A percentile compares a stretch with the other conserved stretches of the same genome.
phyloP scores from a whole-genome alignment of 2,888 invertebrate species.

The Halocaridina rubra region DNA sequence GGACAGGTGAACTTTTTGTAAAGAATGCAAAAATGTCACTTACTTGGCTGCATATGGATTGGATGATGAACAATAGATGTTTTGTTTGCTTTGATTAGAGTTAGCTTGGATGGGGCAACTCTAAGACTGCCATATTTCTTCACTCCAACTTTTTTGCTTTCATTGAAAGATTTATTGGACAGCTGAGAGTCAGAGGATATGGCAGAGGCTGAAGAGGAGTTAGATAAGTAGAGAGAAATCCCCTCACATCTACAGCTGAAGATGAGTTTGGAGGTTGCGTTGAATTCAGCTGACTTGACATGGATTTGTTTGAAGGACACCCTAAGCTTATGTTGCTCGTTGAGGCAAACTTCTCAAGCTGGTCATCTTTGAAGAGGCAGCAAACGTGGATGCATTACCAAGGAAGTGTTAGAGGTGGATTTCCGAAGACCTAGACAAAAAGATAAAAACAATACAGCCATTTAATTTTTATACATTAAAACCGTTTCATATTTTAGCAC shows the following conservation, averaged over 20 bases:
- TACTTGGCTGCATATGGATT: conserved; percentile 56
- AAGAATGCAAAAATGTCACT: conserved; percentile 14
- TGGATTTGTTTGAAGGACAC: no score
- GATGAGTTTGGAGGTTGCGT: neutral
- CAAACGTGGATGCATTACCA: no score
- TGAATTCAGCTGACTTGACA: no score
- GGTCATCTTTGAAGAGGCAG: no score
- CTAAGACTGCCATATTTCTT: neutral
- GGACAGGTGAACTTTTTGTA: no score
- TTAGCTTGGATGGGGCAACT: neutral
- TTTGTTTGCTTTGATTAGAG: conserved; percentile 30
- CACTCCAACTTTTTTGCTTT: neutral
- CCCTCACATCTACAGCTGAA: neutral
- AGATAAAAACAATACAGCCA: neutral
- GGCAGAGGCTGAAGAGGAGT: no score
- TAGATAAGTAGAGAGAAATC: neutral
- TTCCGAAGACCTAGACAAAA: neutral
- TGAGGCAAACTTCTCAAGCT: no score
- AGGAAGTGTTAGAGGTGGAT: neutral
- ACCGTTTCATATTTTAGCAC: no score
- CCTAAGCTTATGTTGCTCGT: no score
- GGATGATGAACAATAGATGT: conserved; percentile 53
- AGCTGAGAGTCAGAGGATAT: no score
- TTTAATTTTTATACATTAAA: no score
- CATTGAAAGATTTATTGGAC: no score